Conservation (phyloP, 2,113 vertebrate species). For the Athene cunicularia region DNA sequence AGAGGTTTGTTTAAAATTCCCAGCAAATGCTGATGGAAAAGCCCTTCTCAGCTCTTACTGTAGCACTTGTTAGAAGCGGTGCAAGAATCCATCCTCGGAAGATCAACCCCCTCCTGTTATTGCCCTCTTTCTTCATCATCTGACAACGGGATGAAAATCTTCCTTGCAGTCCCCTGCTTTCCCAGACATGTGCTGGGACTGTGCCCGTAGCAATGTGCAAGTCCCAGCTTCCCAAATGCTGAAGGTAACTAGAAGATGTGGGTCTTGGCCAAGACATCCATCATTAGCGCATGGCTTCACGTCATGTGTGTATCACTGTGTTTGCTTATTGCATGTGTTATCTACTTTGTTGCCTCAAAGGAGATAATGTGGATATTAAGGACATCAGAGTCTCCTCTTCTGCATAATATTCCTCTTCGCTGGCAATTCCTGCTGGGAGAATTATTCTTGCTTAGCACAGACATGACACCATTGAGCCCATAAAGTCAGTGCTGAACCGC, state of each 20-base stretch:
- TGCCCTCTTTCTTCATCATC: no score
- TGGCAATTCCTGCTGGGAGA: slow-evolving; percentile 35
- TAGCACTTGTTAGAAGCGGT: background rate
- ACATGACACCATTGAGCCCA: background rate
- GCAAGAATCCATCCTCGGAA: background rate
- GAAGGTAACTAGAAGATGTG: background rate
- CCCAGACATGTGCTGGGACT: no score
- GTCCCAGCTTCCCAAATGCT: background rate
- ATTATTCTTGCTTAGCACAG: background rate
- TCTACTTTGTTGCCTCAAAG: background rate
- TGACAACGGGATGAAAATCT: background rate
- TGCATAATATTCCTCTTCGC: slow-evolving; percentile 49
- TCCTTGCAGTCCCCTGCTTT: background rate
- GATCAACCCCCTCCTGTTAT: background rate
- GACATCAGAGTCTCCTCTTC: background rate
- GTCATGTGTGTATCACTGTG: background rate
- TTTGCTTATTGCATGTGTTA: background rate
- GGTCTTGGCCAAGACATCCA: background rate
- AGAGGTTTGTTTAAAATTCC: background rate
- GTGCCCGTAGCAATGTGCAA: no score
- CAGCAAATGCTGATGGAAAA: background rate
- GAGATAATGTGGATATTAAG: slow-evolving; percentile 1
- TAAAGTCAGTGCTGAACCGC: background rate
- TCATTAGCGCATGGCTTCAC: background rate
- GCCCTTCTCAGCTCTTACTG: background rate